Percentiles rank a stretch among this genome's conserved stretches.
phyloP scores from a whole-genome alignment of 2,888 invertebrate genomes.

The Eugnorisma glareosa region DNA sequence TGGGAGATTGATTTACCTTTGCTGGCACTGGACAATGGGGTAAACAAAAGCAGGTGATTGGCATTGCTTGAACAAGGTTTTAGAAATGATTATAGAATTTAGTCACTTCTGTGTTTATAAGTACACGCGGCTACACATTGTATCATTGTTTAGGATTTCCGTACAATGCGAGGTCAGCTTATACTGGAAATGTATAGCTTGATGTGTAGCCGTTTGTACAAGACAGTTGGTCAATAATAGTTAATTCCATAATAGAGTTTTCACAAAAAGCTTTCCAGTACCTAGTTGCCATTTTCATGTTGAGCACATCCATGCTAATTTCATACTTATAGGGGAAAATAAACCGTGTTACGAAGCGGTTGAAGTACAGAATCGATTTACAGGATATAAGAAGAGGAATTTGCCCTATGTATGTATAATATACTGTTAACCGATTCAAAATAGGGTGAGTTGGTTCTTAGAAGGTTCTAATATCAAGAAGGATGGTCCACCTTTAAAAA shows the following conservation, averaged over 20 bases:
- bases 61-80: background rate
- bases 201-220: too few relatives aligned
- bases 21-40: slow-evolving; percentile 8
- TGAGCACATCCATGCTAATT: background rate
- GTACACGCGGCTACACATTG: too few relatives aligned
- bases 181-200: too few relatives aligned
- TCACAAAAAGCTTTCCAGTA: background rate
- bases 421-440: background rate
- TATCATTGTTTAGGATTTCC: too few relatives aligned
- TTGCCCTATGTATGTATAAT: background rate
- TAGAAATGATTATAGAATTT: background rate
- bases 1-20: slow-evolving; percentile 45
- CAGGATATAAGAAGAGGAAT: background rate
- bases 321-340: background rate
- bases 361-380: background rate
- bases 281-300: background rate
- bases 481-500: background rate
- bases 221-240: too few relatives aligned
- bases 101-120: background rate
- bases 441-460: background rate
- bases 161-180: too few relatives aligned
- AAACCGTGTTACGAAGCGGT: background rate
- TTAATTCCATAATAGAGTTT: background rate
- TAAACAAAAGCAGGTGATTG: background rate
- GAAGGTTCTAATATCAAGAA: background rate